A percentile compares a stretch with the other conserved stretches of the same genome.
Evolutionary conservation across 2,113 vertebrate species (phyloP).

Genomic region (Seriola dumerili): DNA sequence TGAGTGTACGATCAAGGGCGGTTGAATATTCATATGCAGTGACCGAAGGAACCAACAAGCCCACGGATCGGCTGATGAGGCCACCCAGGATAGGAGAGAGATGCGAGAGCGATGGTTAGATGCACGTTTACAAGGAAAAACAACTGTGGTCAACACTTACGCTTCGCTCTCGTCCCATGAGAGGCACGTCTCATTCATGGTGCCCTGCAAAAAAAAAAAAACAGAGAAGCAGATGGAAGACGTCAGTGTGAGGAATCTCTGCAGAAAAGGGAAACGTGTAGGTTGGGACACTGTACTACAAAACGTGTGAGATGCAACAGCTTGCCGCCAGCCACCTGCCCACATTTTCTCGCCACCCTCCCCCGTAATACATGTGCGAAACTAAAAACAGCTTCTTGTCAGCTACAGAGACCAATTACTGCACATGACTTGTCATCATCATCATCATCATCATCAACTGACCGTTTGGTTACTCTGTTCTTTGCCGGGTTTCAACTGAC

Average conservation of each 20-base stretch:
- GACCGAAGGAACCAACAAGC: slow-evolving; percentile 19
- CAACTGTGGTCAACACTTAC: slow-evolving; percentile 86
- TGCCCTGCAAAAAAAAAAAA: slow-evolving; percentile 84
- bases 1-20: not conserved
- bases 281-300: slow-evolving; percentile 36
- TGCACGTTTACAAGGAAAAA: slow-evolving; percentile 18
- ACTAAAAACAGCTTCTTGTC: slow-evolving; percentile 60
- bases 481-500: slow-evolving; percentile 43
- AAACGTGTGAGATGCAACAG: slow-evolving; percentile 73
- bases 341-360: slow-evolving; percentile 30
- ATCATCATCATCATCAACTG: not conserved
- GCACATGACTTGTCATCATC: slow-evolving; percentile 30
- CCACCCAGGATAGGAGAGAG: not conserved
- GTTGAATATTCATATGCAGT: slow-evolving; percentile 26
- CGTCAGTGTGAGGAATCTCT: slow-evolving; percentile 55
- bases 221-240: slow-evolving; percentile 55
- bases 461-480: slow-evolving; percentile 47
- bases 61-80: slow-evolving; percentile 40
- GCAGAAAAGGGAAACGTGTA: slow-evolving; percentile 44
- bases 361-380: slow-evolving; percentile 10
- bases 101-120: slow-evolving; percentile 17
- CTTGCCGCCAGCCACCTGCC: slow-evolving; percentile 57
- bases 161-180: slow-evolving; percentile 93
- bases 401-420: slow-evolving; percentile 55
- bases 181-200: slow-evolving; percentile 97